A percentile compares a stretch with the other conserved stretches of the same genome.
Conservation (phyloP, 2,797 vertebrate species). For the Buceros bicornis region DNA sequence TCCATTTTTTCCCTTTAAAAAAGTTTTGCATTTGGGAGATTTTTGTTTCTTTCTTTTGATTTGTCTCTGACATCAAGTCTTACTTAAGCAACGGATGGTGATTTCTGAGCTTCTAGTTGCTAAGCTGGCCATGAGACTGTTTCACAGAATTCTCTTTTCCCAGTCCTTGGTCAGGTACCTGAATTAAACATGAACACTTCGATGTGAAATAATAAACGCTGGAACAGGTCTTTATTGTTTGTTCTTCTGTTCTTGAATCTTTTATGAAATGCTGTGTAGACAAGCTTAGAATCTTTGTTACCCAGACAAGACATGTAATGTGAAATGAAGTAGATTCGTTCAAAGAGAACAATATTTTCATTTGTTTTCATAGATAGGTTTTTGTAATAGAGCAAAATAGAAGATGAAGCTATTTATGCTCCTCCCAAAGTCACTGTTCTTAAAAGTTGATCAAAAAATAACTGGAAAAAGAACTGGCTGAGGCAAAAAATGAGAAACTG, state of each 20-base stretch:
- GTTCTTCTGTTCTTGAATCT: slow-evolving; percentile 42
- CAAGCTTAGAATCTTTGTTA: slow-evolving; percentile 32
- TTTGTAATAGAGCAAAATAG: not conserved
- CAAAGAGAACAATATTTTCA: not conserved
- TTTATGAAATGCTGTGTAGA: slow-evolving; percentile 54
- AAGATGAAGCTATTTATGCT: not conserved
- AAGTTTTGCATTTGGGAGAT: not conserved
- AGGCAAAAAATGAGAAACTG: not conserved
- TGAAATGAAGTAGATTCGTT: slow-evolving; percentile 1
- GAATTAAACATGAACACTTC: slow-evolving; percentile 55
- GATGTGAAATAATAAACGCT: slow-evolving; percentile 28
- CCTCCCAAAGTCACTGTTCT: not conserved
- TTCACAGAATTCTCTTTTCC: not conserved
- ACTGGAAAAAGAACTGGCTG: not conserved
- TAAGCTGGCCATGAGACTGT: not conserved
- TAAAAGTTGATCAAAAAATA: not conserved
- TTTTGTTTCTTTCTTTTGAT: not conserved
- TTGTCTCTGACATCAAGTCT: not conserved
- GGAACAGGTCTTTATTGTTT: slow-evolving; percentile 32
- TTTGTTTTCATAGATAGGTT: not conserved
- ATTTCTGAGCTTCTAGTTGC: not conserved
- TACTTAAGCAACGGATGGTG: not conserved
- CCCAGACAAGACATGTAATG: not conserved
- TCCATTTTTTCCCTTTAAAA: not conserved
- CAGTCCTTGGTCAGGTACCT: slow-evolving; percentile 4